Percentiles rank a stretch among this genome's conserved stretches.
Conservation (phyloP, 2,113 vertebrate genomes). For the Orycteropus afer region DNA sequence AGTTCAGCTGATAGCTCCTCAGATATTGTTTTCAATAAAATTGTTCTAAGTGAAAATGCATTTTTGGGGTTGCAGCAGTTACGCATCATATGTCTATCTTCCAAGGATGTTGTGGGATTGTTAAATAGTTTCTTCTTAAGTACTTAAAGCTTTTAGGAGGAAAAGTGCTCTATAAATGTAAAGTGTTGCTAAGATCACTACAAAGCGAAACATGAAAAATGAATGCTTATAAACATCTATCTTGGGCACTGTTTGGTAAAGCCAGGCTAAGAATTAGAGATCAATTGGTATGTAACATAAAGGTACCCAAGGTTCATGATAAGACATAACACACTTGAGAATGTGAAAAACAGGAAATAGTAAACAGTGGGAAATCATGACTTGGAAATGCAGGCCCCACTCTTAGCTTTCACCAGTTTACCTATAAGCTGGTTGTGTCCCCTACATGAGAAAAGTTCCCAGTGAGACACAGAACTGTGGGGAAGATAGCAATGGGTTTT, state of each 20-base stretch:
- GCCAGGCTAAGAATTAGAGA: slow-evolving; percentile 52
- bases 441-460: not conserved
- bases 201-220: slow-evolving; percentile 63
- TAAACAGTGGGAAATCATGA: not conserved
- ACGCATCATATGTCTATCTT: not conserved
- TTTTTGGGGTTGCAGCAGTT: not conserved
- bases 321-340: not conserved
- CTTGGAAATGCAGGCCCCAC: not conserved
- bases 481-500: not conserved
- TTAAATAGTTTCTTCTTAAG: slow-evolving; percentile 52
- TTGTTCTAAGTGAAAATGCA: not conserved
- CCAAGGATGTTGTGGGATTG: not conserved
- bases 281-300: slow-evolving; percentile 27
- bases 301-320: not conserved
- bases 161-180: slow-evolving; percentile 11
- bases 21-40: slow-evolving; percentile 5
- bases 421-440: not conserved
- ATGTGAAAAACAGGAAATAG: not conserved
- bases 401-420: not conserved
- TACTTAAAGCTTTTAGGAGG: slow-evolving; percentile 42
- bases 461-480: not conserved
- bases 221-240: slow-evolving; percentile 10
- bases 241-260: slow-evolving; percentile 53
- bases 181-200: not conserved
- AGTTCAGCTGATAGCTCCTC: slow-evolving; percentile 2